Evolutionary conservation across 1,140 invertebrate species (phyloP).

Genomic region (Danaus melanippus): DNA sequence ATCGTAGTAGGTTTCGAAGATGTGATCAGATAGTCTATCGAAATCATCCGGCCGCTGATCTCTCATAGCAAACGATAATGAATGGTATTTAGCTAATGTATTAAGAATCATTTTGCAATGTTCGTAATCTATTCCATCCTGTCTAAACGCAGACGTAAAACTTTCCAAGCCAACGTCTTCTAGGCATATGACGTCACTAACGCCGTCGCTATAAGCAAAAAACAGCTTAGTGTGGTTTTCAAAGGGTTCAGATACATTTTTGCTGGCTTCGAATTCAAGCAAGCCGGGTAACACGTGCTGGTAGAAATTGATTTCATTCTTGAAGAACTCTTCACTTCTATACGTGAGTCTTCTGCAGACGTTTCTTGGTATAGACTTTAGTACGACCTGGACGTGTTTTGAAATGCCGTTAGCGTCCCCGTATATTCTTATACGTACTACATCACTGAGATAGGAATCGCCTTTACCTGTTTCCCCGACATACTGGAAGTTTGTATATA

Average conservation of each 20-base stretch:
- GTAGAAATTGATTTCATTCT: slow-evolving; percentile 79
- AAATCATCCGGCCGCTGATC: slow-evolving; percentile 76
- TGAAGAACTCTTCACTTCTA: slow-evolving; percentile 78
- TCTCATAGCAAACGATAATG: slow-evolving; percentile 78
- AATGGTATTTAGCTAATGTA: slow-evolving; percentile 78
- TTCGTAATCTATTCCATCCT: slow-evolving; percentile 69
- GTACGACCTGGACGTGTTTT: slow-evolving; percentile 68
- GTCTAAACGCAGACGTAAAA: slow-evolving; percentile 67
- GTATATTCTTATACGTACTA: slow-evolving; percentile 73
- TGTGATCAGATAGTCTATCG: slow-evolving; percentile 43
- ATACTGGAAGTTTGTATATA: slow-evolving; percentile 38
- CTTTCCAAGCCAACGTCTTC: slow-evolving; percentile 75
- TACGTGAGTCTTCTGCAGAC: slow-evolving; percentile 75
- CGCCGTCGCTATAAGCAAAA: slow-evolving; percentile 72
- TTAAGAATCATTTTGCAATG: slow-evolving; percentile 72
- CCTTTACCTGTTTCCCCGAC: slow-evolving; percentile 71
- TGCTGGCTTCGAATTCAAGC: slow-evolving; percentile 67
- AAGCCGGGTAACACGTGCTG: slow-evolving; percentile 72
- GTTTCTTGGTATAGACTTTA: slow-evolving; percentile 77
- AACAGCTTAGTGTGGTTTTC: slow-evolving; percentile 73
- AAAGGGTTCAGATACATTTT: slow-evolving; percentile 67
- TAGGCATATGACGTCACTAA: slow-evolving; percentile 77
- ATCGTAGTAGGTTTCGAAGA: slow-evolving; percentile 75
- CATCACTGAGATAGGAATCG: slow-evolving; percentile 77
- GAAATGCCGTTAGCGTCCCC: slow-evolving; percentile 46